Conservation (phyloP, 2,888 invertebrate species). For the Agrypnus murinus region DNA sequence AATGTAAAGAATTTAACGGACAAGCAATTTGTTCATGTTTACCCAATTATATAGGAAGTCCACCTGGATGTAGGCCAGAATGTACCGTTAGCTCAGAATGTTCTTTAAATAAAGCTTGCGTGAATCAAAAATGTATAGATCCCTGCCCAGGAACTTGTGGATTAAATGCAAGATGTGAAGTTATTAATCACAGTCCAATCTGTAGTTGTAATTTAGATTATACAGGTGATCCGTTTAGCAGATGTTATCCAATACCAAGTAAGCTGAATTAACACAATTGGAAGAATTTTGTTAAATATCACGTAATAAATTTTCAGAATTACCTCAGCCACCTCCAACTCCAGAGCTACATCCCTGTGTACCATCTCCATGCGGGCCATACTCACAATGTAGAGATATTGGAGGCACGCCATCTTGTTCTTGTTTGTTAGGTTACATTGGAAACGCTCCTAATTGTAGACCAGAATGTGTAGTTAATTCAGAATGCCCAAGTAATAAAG, state of each 20-base stretch:
- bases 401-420: slow-evolving; percentile 76
- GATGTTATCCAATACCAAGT: slow-evolving; percentile 75
- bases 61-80: slow-evolving; percentile 88
- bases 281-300: neutral
- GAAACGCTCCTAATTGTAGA: slow-evolving; percentile 81
- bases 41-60: slow-evolving; percentile 82
- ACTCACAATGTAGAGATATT: slow-evolving; percentile 74
- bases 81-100: slow-evolving; percentile 90
- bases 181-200: slow-evolving; percentile 87
- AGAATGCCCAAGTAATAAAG: slow-evolving; percentile 81
- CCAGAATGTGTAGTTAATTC: slow-evolving; percentile 84
- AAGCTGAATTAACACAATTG: slow-evolving; percentile 45
- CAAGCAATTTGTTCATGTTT: slow-evolving; percentile 87
- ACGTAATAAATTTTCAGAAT: neutral
- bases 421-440: slow-evolving; percentile 77
- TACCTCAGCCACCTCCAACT: slow-evolving; percentile 65
- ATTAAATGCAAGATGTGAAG: slow-evolving; percentile 83
- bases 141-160: slow-evolving; percentile 90
- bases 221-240: slow-evolving; percentile 87
- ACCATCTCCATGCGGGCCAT: slow-evolving; percentile 83
- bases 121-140: slow-evolving; percentile 87
- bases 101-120: slow-evolving; percentile 84
- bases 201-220: slow-evolving; percentile 84
- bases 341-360: slow-evolving; percentile 75
- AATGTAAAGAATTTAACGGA: slow-evolving; percentile 81